A percentile compares a stretch with the other conserved stretches of the same genome.
These are phyloP conservation scores for Agelastica alni DNA, from an alignment of 2,888 invertebrate species.

Conservation along the genomic window DNA sequence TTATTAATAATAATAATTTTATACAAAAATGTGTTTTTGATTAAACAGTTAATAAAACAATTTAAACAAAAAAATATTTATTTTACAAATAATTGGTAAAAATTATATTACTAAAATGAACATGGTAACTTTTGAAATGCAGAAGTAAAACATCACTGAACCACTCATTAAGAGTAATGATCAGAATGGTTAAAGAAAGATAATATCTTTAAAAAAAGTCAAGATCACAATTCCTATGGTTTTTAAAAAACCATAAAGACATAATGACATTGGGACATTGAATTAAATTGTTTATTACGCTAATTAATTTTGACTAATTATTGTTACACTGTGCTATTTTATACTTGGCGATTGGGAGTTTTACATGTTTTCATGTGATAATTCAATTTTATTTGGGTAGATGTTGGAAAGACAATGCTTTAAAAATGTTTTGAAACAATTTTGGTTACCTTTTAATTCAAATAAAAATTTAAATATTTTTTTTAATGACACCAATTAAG, in stretches of 20 bases:
- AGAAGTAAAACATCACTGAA: slow-evolving; percentile 18
- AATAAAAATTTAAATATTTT: too few species aligned
- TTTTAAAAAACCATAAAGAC: slow-evolving; percentile 12
- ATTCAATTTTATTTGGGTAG: too few species aligned
- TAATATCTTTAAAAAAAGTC: slow-evolving; percentile 27
- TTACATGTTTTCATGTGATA: too few species aligned
- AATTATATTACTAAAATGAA: slow-evolving; percentile 26
- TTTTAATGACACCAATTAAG: too few species aligned
- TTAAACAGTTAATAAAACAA: not conserved
- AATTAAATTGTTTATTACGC: slow-evolving; percentile 23
- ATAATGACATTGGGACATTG: slow-evolving; percentile 26
- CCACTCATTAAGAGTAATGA: slow-evolving; percentile 17
- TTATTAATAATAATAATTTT: too few species aligned
- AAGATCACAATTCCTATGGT: slow-evolving; percentile 28
- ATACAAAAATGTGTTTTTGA: too few species aligned
- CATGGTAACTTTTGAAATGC: slow-evolving; percentile 17
- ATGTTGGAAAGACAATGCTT: too few species aligned
- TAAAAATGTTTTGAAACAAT: too few species aligned
- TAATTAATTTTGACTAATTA: slow-evolving; percentile 28
- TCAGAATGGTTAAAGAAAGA: slow-evolving; percentile 8
- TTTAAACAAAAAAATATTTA: slow-evolving; percentile 30
- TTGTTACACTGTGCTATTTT: slow-evolving; percentile 19
- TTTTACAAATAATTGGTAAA: slow-evolving; percentile 30
- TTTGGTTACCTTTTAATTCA: too few species aligned
- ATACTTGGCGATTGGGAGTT: not conserved